Conservation (phyloP, 2,797 vertebrate genomes). For the Sebastes steindachneri region DNA sequence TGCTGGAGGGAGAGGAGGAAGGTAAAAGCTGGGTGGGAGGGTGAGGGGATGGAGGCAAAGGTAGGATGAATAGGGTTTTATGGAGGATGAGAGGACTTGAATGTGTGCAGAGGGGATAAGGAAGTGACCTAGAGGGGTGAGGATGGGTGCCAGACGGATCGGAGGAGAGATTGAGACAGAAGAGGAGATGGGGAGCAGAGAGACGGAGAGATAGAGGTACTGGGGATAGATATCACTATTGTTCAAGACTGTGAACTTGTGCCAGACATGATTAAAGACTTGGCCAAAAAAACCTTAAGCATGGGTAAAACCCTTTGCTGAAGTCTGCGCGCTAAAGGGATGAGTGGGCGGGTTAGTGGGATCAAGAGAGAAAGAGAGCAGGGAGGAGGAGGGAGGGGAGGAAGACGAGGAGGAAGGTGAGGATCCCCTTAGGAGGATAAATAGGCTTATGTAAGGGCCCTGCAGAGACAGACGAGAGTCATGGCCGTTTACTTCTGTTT, state of each 20-base stretch:
- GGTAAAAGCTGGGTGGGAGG: slow-evolving; percentile 27
- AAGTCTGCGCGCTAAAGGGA: slow-evolving; percentile 49
- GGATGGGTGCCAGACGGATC: slow-evolving; percentile 61
- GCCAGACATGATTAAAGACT: slow-evolving; percentile 70
- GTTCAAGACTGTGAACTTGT: slow-evolving; percentile 55
- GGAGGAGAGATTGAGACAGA: slow-evolving; percentile 56
- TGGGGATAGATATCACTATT: slow-evolving; percentile 48
- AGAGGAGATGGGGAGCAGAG: slow-evolving; percentile 35
- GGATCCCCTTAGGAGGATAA: slow-evolving; percentile 59
- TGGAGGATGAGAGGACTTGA: slow-evolving; percentile 51
- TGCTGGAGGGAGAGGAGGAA: slow-evolving; percentile 34
- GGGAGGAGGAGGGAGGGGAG: slow-evolving; percentile 19
- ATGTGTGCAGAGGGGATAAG: slow-evolving; percentile 70
- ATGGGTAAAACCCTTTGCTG: slow-evolving; percentile 54
- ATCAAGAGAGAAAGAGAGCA: slow-evolving; percentile 41
- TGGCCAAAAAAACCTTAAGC: slow-evolving; percentile 63
- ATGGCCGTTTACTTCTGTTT: slow-evolving; percentile 55
- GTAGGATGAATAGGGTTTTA: slow-evolving; percentile 62
- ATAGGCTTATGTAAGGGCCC: slow-evolving; percentile 68
- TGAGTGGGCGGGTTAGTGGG: slow-evolving; percentile 66
- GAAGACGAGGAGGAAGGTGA: slow-evolving; percentile 56
- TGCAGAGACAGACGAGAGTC: slow-evolving; percentile 52
- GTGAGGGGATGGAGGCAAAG: slow-evolving; percentile 38
- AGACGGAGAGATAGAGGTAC: slow-evolving; percentile 38
- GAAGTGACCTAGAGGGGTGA: slow-evolving; percentile 61